These are phyloP conservation scores for Polyommatus icarus DNA, from an alignment of 2,888 invertebrate species.

Conservation along the genomic window DNA sequence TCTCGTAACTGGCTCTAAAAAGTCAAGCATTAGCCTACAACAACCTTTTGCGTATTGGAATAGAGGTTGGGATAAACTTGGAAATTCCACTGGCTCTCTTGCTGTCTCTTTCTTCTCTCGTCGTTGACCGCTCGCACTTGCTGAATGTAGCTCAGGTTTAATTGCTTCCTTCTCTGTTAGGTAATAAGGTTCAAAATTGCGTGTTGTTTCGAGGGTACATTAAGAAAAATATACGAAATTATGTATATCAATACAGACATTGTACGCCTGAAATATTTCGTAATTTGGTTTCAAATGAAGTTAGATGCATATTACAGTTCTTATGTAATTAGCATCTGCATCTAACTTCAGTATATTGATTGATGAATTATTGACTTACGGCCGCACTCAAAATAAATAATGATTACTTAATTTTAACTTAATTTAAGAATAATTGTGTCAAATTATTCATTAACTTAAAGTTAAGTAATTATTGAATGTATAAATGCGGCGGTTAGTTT, in stretches of 20 bases:
- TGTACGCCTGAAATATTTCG: too few species aligned
- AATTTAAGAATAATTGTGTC: too few species aligned
- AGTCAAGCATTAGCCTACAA: conserved; percentile 31
- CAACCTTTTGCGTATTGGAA: conserved; percentile 91
- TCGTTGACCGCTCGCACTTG: conserved; percentile 70
- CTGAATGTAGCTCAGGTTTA: conserved; percentile 69
- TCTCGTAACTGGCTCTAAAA: neutral
- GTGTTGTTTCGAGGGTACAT: conserved; percentile 17
- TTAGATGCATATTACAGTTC: neutral
- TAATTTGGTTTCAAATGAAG: neutral
- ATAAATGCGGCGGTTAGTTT: too few species aligned
- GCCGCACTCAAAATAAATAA: neutral
- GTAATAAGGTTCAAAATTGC: conserved; percentile 26
- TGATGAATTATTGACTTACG: neutral
- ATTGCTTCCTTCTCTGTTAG: conserved; percentile 65
- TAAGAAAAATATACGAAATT: neutral
- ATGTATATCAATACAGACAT: neutral
- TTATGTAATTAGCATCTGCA: neutral
- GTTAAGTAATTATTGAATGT: too few species aligned
- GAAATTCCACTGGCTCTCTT: conserved; percentile 86
- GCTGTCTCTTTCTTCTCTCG: conserved; percentile 60
- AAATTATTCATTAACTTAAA: too few species aligned
- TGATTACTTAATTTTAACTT: too few species aligned
- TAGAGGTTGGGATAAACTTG: conserved; percentile 92
- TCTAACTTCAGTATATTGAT: neutral